Evolutionary conservation across 2,113 vertebrate genomes (phyloP).

Genomic region (Otis tarda): DNA sequence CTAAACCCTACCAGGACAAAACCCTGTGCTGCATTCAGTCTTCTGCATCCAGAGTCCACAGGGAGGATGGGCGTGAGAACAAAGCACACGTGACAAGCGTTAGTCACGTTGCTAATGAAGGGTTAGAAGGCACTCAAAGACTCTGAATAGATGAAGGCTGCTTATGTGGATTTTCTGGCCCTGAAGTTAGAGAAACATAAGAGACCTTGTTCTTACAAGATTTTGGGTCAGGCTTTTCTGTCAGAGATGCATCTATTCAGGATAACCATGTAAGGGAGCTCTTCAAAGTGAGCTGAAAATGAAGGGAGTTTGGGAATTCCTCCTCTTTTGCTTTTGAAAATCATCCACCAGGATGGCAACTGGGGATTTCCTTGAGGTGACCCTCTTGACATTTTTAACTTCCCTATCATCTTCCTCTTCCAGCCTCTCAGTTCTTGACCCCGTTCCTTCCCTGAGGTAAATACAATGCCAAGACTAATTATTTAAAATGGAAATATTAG

Average conservation of each 20-base stretch:
- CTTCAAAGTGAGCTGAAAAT: background rate
- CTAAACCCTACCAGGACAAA: background rate
- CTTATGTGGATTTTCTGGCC: constrained; percentile 6
- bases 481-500: background rate
- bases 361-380: background rate
- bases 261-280: background rate
- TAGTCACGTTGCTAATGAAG: background rate
- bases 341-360: background rate
- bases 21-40: background rate
- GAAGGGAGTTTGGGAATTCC: background rate
- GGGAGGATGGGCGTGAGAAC: background rate
- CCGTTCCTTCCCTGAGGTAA: background rate
- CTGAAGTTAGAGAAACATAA: background rate
- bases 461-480: background rate
- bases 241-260: background rate
- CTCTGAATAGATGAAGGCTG: background rate
- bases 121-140: background rate
- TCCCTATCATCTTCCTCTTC: background rate
- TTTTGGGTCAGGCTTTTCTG: constrained; percentile 35
- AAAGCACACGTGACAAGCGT: background rate
- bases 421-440: background rate
- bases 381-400: background rate
- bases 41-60: background rate
- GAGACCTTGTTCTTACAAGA: background rate
- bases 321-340: background rate